A percentile compares a stretch with the other conserved stretches of the same genome.
Conservation (phyloP, 2,797 vertebrate species). For the Eulemur mongoz region DNA sequence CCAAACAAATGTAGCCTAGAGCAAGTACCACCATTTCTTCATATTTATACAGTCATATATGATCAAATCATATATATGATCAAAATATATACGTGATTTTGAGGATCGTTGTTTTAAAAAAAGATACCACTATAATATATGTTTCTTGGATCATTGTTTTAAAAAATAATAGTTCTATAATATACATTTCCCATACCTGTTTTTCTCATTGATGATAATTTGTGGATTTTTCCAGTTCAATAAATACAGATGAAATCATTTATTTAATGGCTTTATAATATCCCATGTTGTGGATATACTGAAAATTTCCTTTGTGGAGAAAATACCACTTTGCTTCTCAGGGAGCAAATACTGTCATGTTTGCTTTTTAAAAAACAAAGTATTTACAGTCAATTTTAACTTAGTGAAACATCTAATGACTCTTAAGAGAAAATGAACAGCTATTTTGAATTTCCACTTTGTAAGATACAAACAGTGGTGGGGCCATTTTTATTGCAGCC, state of each 20-base stretch:
- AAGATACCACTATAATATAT: background rate
- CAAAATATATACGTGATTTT: background rate
- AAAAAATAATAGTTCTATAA: background rate
- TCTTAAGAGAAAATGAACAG: background rate
- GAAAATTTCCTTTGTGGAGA: background rate
- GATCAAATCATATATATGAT: background rate
- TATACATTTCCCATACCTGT: background rate
- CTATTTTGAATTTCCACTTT: background rate
- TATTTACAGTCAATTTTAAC: background rate
- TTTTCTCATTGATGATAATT: background rate
- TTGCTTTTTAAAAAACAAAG: background rate
- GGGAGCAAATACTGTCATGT: background rate
- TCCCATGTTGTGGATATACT: background rate
- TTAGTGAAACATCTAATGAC: background rate
- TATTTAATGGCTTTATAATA: background rate
- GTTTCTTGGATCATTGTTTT: slow-evolving; percentile 6
- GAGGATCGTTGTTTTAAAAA: background rate
- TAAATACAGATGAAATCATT: background rate
- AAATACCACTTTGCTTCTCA: background rate
- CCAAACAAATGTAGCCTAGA: background rate
- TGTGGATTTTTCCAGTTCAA: background rate
- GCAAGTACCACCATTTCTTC: background rate
- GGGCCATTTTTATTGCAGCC: background rate
- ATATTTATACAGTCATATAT: background rate
- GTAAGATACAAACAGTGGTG: background rate